Evolutionary conservation across 2,113 vertebrate genomes (phyloP).

Genomic region (Uria aalge): DNA sequence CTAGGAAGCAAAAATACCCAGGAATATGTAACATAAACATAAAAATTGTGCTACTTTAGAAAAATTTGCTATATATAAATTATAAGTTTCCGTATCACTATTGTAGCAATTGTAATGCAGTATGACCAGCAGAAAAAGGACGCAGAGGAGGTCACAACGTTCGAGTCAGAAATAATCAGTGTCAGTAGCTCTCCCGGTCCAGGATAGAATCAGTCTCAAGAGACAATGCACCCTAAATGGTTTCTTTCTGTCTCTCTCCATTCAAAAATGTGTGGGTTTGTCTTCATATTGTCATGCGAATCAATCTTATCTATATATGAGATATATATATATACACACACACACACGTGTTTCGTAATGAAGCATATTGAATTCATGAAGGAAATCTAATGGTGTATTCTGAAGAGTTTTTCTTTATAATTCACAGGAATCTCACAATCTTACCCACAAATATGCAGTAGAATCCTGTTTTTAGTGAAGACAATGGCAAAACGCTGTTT

Average conservation of each 20-base stretch:
- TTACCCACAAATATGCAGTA: background rate
- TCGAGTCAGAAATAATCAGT: background rate
- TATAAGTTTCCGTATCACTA: background rate
- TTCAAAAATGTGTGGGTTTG: background rate
- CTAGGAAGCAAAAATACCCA: background rate
- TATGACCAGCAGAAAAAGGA: background rate
- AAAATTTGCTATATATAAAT: background rate
- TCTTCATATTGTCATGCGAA: background rate
- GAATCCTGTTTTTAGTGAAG: background rate
- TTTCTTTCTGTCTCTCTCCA: background rate
- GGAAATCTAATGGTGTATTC: background rate
- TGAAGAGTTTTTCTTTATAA: background rate
- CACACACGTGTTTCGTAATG: rapidly evolving
- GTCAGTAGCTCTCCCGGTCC: background rate
- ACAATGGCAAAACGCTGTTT: background rate
- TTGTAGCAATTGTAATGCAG: background rate
- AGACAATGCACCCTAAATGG: background rate
- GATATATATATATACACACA: background rate
- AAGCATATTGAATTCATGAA: background rate
- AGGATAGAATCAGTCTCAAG: background rate
- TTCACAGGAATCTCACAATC: background rate
- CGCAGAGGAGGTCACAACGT: background rate
- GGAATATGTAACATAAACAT: background rate
- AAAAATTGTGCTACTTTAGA: background rate
- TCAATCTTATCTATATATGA: background rate